Base-by-base conservation (phyloP, 2,113 vertebrate genomes). In the Varanus komodoensis region DNA sequence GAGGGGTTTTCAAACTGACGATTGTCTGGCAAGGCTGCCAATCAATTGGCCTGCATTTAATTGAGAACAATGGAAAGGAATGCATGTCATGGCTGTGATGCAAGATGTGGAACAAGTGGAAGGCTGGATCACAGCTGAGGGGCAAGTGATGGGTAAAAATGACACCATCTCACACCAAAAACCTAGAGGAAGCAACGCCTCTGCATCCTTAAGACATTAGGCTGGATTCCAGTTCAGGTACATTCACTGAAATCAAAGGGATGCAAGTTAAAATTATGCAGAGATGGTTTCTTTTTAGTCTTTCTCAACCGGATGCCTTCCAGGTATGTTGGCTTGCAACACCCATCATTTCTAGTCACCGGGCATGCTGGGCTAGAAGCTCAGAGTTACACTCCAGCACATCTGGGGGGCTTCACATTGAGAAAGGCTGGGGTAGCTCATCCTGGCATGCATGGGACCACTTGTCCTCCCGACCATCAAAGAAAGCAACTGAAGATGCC, bases 1-100 rank as follows among this genome's bases (percentile, higher is more conserved):
- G 61, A 79, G 67, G 34, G 8, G n/a, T 89, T 89, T 85, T 69
- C 8, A 71, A 85, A 89, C 52, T 19, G 52, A 54, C 54, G 71
- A 32, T 50, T 67, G 32, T 78, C 73, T 84, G 82, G 48, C 32
- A 82, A n/a, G 23, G 8, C 64, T 73, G 27, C 38, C 79, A 74
- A 89, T 54, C 44, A 75, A 48, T 84, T 68, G 38, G 4, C n/a
- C 32, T 64, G 14, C 12, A 32, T 3, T 54, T 85, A 57, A 69
- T 19, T 38, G n/a, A 84, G 68, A 85, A 54, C 32, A 84, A 57
- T 71, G 29, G 54, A 81, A 34, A 54, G 1, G 69, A 89, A 85
- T 44, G 48, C n/a, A 85, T 7, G 6, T 78, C 1, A 34, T 89
- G 82, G 15, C 29, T 50, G 38, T 64, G 44, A 44, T n/a, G 19